Base-by-base conservation (phyloP, 1,140 invertebrate genomes). In the Macrobrachium rosenbergii region DNA sequence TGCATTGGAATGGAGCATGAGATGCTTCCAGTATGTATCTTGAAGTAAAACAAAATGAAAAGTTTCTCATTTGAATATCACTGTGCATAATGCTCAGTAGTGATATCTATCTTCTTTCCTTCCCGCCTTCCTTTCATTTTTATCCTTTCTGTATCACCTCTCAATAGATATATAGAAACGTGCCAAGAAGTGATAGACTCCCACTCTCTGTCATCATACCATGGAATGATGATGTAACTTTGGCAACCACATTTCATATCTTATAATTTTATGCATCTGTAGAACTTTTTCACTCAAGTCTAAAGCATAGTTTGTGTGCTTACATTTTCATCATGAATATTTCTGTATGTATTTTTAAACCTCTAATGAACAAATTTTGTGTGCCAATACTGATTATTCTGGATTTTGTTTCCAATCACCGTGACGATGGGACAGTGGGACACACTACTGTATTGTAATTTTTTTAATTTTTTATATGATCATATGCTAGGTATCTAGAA, bases 301-400 rank as follows among this genome's bases (percentile, higher is more conserved):
- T 80, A 78, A 80, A 78, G 84, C 84, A 87, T 87, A 87, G 83
- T 87, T 87, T 87, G 84, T 87, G 84, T 87, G 84, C 84, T 87
- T 87, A 86, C 69, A 59, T 86, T 86, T 64, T 80, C 77, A 87
- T 80, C 84, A 87, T 37, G 28, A 37, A 37, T 37, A 37, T 37
- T 37, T 37, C 28, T 37, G 28, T 37, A 37, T 37, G 28, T 37
- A 37, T 37, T 37, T 37, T 37, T 37, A 37, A 37, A 37, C 28
- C 28, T 37, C 28, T 37, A 37, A 37, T 37, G 81, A 87, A 87
- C 69, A 80, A 75, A 87, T 81, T 87, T 87, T 81, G 84, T 87
- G 84, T 87, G 84, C 84, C 84, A 87, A 87, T 87, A 78, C 84
- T 76, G 84, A 87, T 77, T 87, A 80, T 75, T 81, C 78, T 67